These are phyloP conservation scores for Coracopsis vasa DNA, from an alignment of 2,113 vertebrate species.

Conservation along the genomic window DNA sequence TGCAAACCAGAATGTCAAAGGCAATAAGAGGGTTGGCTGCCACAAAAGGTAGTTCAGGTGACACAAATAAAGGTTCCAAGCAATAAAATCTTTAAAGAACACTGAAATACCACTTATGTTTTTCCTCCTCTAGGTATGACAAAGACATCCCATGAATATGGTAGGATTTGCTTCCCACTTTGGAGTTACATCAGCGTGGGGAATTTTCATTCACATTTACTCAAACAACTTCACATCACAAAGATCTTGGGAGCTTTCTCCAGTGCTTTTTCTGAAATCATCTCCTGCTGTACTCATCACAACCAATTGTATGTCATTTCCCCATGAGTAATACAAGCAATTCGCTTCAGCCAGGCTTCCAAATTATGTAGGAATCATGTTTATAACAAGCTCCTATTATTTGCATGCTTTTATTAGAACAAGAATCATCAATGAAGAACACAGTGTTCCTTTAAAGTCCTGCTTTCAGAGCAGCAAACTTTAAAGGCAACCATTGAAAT, in stretches of 20 bases:
- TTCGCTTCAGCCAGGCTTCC: not conserved
- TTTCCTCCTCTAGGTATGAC: not conserved
- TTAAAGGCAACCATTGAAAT: not conserved
- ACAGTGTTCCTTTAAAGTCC: constrained; percentile 35
- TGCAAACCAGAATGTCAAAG: fast-evolving
- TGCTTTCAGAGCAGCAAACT: not conserved
- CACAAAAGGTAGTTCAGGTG: not conserved
- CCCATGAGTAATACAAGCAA: not conserved
- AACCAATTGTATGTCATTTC: not conserved
- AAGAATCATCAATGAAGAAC: not conserved
- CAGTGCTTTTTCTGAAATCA: not conserved
- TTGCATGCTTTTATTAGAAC: constrained; percentile 23
- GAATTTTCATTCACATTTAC: not conserved
- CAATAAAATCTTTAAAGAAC: not conserved
- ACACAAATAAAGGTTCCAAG: not conserved
- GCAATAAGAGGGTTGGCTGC: not conserved
- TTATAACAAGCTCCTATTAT: constrained; percentile 21
- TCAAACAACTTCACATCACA: not conserved
- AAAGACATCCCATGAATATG: not conserved
- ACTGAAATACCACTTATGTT: not conserved
- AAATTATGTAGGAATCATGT: not conserved
- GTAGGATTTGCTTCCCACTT: not conserved
- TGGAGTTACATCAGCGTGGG: not conserved
- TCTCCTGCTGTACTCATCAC: not conserved
- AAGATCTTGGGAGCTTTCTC: not conserved